Base-by-base conservation (phyloP, 23 tunicate species). In the Styela clava region DNA sequence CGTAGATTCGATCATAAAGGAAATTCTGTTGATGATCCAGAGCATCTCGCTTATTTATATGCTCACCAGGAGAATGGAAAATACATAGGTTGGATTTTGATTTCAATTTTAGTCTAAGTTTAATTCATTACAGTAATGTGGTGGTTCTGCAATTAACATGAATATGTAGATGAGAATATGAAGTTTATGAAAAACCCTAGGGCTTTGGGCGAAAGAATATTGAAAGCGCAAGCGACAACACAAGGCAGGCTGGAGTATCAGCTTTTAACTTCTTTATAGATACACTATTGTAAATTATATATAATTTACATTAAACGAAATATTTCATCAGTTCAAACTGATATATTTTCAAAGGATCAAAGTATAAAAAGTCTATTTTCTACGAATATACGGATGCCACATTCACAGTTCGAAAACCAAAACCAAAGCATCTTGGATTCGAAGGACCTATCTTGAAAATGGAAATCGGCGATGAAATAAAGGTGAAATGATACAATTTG, bases 361-460 rank as follows among this genome's bases (percentile, higher is more conserved):
- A 29, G 25, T 85, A 85, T 71, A 78, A 78, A 82, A 85, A 85
- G 34, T 83, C 51, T 2, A 18, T 78, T 68, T 85, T 68, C 33
- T 61, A 29, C 30, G 89, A 85, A 61, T 85, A 85, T 44, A 85
- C 89, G 21, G 84, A 85, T 33, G 73, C 2, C 3, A 85, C 72
- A 22, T 85, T 85, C 69, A 85, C 84, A 21, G 35, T 23, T 22
- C 31, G 61, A 51, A 62, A 62, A 25, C 52, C 83, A 21, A 85
- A 85, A 79, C 78, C 89, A 27, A 31, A 33, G 21, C 61, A 85
- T 33, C 74, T 85, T 2, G 89, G 89, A 5, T 52, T 85, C 28
- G 27, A 78, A 23, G 89, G 89, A 30, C 89, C 89, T 5, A 61
- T 85, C 32, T 78, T 85, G 21, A 85, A 79, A 34, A 83, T 78